A percentile compares a stretch with the other conserved stretches of the same genome.
These are phyloP conservation scores for Umimayanthus chanpuru DNA, from an alignment of 92 coral and sea anemone genomes.

Conservation along the genomic window DNA sequence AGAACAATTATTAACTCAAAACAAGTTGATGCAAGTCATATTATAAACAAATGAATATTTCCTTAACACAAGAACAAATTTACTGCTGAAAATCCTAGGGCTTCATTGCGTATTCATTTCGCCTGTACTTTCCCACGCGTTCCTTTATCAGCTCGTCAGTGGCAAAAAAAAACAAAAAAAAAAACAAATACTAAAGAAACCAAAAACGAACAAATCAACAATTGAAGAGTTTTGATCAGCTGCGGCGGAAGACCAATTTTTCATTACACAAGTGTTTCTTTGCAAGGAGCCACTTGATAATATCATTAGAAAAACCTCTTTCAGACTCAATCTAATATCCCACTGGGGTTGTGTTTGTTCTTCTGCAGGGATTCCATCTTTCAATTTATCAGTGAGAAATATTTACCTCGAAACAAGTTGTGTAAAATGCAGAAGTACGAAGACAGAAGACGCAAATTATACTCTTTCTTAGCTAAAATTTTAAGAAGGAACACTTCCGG, in stretches of 20 bases:
- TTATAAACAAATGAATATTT: neutral
- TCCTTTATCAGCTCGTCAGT: constrained; percentile 8
- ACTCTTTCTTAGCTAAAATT: neutral
- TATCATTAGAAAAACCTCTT: constrained; percentile 28
- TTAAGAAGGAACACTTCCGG: neutral
- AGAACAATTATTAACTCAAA: neutral
- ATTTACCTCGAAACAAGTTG: neutral
- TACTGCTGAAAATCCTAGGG: constrained; percentile 4
- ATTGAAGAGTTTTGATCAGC: constrained; percentile 1
- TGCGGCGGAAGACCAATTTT: constrained; percentile 17
- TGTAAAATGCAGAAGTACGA: neutral
- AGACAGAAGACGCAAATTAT: neutral
- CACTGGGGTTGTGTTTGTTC: neutral
- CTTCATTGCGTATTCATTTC: neutral
- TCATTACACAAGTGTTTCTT: constrained; percentile 12
- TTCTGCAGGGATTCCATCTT: neutral
- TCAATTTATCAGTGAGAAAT: neutral
- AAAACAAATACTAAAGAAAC: neutral
- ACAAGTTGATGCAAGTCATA: neutral
- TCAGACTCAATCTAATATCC: constrained; percentile 2
- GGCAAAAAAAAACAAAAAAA: neutral
- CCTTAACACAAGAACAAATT: neutral
- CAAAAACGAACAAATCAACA: constrained; percentile 1
- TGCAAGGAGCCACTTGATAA: neutral
- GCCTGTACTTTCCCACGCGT: neutral